Evolutionary conservation across 2,113 vertebrate species (phyloP), one percentile per base, ranked within the genome.

Genomic region (Pampusana beccarii): DNA sequence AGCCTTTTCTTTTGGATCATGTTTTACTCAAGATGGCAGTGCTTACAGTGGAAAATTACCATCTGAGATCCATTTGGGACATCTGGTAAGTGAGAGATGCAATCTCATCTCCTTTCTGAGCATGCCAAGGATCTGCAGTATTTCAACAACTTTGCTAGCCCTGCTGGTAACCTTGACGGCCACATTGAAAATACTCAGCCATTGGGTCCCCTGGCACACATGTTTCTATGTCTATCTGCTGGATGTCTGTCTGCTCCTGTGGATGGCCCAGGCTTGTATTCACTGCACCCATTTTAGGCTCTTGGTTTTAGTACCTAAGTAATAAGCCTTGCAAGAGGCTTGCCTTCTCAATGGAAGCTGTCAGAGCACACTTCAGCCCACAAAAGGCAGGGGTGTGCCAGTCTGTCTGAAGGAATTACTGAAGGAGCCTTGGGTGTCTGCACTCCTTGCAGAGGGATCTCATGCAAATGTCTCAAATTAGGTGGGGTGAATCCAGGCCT

Each of bases 11-110:
- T 92, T 74, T 60, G 65, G 80, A 95, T 92, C 61, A 13, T 44
- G 24, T 95, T 95, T 95, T 95, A 53, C 28, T 92, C 64, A 79
- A 89, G 78, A 81, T 89, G 84, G 48, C 84, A 81, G 44, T 26
- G 48, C 4, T 6, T 75, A 51, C 69, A 71, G 69, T 51, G 81
- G 53, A 81, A 85, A 91, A 81, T 89, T 81, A 23, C 89, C 44
- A 50, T 92, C 89, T 95, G 94, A 96, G 61, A 89, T 92, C 33
- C 50, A 75, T 87, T 87, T 92, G 69, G 65, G 78, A 61, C 84
- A 91, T 89, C 84, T 96, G 83, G 65, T 64, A 79, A 87, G 81
- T 44, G 78, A 75, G 34, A 48, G 65, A 71, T 72, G 86, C 53
- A 87, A 79, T 79, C 73, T 92, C 51, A 40, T 13, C 60, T 93